A percentile compares a stretch with the other conserved stretches of the same genome.
These are phyloP conservation scores for Drosophila pruinosa DNA, from an alignment of 1,140 invertebrate species.

Conservation along the genomic window DNA sequence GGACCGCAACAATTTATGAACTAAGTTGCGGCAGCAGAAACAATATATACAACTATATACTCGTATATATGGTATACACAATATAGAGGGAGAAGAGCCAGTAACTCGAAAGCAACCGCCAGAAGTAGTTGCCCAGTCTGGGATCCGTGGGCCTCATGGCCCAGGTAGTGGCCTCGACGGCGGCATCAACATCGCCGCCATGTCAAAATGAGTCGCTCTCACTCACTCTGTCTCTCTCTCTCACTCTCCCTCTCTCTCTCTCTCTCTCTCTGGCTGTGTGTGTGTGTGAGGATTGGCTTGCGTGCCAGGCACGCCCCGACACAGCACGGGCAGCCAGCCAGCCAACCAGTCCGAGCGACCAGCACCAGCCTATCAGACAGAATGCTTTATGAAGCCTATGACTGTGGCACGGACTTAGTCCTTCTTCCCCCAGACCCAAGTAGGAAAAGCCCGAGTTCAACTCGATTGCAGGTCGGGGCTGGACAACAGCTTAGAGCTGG, in stretches of 20 bases:
- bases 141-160: background rate
- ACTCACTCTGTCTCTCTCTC: background rate
- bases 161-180: background rate
- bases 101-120: conserved; percentile 50
- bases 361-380: conserved; percentile 61
- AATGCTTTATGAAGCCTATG: conserved; percentile 17
- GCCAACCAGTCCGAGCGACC: conserved; percentile 65
- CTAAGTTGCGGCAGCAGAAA: conserved; percentile 54
- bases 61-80: conserved; percentile 9
- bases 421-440: background rate
- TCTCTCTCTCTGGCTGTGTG: conserved; percentile 2
- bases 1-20: conserved; percentile 75
- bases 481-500: conserved; percentile 43
- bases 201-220: conserved; percentile 56
- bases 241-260: background rate
- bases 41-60: conserved; percentile 27
- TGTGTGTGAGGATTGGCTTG: conserved; percentile 46
- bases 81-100: conserved; percentile 1
- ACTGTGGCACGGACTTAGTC: conserved; percentile 6
- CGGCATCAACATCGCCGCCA: conserved; percentile 44
- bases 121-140: conserved; percentile 78
- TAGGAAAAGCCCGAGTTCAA: too few species aligned
- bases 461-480: too few species aligned
- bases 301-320: conserved; percentile 72
- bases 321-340: conserved; percentile 52